Evolutionary conservation across 2,888 invertebrate species (phyloP), one percentile per base, ranked within the genome.

Genomic region (Cerastis leucographa): DNA sequence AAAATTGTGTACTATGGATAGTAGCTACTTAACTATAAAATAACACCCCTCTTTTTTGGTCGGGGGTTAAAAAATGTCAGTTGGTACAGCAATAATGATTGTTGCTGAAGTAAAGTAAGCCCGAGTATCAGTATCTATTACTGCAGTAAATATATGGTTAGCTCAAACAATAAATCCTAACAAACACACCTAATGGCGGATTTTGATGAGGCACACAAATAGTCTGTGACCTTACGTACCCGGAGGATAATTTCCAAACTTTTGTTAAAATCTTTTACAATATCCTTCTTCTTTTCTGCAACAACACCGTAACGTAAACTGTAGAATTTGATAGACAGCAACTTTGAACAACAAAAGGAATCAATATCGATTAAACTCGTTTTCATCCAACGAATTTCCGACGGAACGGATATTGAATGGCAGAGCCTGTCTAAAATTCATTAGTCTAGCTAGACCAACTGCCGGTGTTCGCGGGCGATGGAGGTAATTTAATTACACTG

Each of bases 401-500:
- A 22, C 42, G 22, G 44, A 54, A n/a, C 46, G 65, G 66, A 70
- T 71, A 62, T n/a, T 42, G 35, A 65, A 74, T 54, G 19, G 40
- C 19, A 44, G 49, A 65, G 35, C 42, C 72, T 72, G 73, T 61
- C 81, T 46, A 59, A 83, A 83, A 83, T 70, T 74, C 66, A 76
- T 67, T 72, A 59, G 25, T 17, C 14, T 35, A 19, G 68, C 51
- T 69, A 83, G 71, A 84, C 49, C 51, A 51, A 84, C 61, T 71
- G 69, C 64, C 54, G 29, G 29, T n/a, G 19, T 68, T 61, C 42
- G 29, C 17, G 1, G 46, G 65, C 51, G 6, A n/a, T 44, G 9
- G 19, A 70, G 67, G 25, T 71, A 68, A 79, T 81, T 68, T 35
- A 68, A 79, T 81, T 84, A 84, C 49, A n/a, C 56, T 65, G 35